Conservation (phyloP, 2,888 invertebrate genomes). For the Hyles lineata region DNA sequence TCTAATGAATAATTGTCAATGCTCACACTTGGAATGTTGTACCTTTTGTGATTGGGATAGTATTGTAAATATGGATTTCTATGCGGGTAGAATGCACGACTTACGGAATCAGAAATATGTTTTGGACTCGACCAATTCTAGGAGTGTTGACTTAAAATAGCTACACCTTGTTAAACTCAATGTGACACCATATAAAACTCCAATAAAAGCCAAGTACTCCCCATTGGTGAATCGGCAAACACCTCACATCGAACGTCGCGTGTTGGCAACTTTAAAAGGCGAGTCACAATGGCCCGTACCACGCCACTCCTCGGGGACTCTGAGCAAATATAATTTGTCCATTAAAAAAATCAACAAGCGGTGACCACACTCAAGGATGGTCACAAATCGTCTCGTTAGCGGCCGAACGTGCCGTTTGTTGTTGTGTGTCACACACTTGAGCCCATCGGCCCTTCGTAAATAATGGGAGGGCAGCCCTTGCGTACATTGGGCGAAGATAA, state of each 20-base stretch:
- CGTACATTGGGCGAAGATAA: conserved; percentile 34
- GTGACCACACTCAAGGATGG: conserved; percentile 81
- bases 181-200: conserved; percentile 34
- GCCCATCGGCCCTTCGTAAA: conserved; percentile 83
- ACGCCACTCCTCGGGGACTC: conserved; percentile 66
- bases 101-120: not conserved
- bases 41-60: not conserved
- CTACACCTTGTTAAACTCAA: not conserved
- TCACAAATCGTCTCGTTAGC: conserved; percentile 85
- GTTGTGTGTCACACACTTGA: conserved; percentile 83
- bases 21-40: not conserved
- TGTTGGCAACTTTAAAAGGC: conserved; percentile 74
- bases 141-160: not conserved
- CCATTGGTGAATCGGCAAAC: conserved; percentile 48
- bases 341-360: conserved; percentile 82
- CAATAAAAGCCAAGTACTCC: conserved; percentile 27
- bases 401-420: conserved; percentile 82
- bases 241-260: conserved; percentile 60
- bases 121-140: not conserved
- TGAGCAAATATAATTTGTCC: conserved; percentile 80
- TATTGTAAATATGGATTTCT: not conserved
- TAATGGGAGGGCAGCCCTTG: conserved; percentile 79
- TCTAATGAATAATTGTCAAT: conserved; percentile 25
- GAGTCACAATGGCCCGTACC: conserved; percentile 60
- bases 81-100: not conserved